phyloP scores from a whole-genome alignment of 2,113 vertebrate genomes.

The Cariama cristata region DNA sequence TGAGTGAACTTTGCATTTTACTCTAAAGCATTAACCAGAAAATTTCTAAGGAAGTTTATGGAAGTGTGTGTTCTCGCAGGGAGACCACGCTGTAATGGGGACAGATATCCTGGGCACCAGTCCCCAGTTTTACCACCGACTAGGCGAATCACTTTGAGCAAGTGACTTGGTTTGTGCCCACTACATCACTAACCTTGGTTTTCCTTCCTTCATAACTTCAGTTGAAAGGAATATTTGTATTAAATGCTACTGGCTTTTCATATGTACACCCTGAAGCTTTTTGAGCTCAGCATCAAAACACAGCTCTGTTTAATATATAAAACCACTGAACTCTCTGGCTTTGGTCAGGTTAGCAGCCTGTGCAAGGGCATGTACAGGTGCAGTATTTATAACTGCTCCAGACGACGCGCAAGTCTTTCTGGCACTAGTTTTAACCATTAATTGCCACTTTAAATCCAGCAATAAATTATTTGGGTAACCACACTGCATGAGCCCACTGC shows the following conservation, averaged over 20 bases:
- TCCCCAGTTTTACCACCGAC: not conserved
- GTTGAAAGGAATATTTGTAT: not conserved
- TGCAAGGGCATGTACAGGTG: not conserved
- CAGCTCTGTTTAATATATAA: not conserved
- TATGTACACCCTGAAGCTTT: not conserved
- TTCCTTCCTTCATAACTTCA: not conserved
- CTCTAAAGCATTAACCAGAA: not conserved
- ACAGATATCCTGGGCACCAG: accelerated
- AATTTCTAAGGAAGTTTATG: not conserved
- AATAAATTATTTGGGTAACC: constrained; percentile 40
- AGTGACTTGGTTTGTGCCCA: not conserved
- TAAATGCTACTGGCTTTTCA: not conserved
- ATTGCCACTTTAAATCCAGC: constrained; percentile 30
- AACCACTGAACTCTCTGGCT: not conserved
- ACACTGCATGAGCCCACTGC: not conserved
- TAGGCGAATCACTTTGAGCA: not conserved
- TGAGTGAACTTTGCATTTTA: not conserved
- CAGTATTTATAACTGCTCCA: not conserved
- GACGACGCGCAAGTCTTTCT: not conserved
- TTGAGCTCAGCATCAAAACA: not conserved
- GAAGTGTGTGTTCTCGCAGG: not conserved
- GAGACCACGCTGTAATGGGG: not conserved
- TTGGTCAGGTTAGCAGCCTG: not conserved
- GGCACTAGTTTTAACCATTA: constrained; percentile 36
- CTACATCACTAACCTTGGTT: not conserved